Evolutionary conservation across 2,797 vertebrate genomes (phyloP).

Genomic region (Discoglossus pictus): DNA sequence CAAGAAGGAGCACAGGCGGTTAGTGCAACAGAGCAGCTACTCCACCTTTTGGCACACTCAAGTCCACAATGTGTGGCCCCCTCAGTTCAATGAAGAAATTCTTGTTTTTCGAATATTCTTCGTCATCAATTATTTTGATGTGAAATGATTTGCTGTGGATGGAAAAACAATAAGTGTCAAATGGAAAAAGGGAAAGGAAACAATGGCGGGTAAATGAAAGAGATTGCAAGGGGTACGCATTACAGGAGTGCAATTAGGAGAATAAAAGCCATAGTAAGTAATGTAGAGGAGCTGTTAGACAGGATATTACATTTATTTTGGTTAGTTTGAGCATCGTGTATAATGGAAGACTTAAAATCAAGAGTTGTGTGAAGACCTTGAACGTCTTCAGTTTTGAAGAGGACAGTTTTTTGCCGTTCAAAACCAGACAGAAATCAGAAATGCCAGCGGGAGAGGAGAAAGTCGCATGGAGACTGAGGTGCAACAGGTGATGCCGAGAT

Average conservation of each 20-base stretch:
- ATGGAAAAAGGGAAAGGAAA: constrained; percentile 61
- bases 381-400: too few relatives aligned
- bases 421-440: too few relatives aligned
- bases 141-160: constrained; percentile 80
- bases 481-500: too few relatives aligned
- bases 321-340: too few relatives aligned
- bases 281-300: background rate
- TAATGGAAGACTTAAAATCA: too few relatives aligned
- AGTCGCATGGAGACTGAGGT: too few relatives aligned
- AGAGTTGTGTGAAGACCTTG: too few relatives aligned
- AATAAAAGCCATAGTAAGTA: constrained; percentile 1
- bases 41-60: constrained; percentile 99
- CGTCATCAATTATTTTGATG: constrained; percentile 85
- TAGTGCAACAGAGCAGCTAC: constrained; percentile 76
- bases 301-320: too few relatives aligned
- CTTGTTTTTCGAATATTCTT: constrained; percentile 83
- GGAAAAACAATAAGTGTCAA: constrained; percentile 79
- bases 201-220: constrained; percentile 56
- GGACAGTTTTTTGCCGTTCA: too few relatives aligned
- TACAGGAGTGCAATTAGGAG: background rate
- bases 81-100: constrained; percentile 83
- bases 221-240: constrained; percentile 32
- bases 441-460: too few relatives aligned
- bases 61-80: constrained; percentile 90
- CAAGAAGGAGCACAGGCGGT: constrained; percentile 50